Conservation (phyloP, 1,140 invertebrate genomes). For the Gerris buenoi region DNA sequence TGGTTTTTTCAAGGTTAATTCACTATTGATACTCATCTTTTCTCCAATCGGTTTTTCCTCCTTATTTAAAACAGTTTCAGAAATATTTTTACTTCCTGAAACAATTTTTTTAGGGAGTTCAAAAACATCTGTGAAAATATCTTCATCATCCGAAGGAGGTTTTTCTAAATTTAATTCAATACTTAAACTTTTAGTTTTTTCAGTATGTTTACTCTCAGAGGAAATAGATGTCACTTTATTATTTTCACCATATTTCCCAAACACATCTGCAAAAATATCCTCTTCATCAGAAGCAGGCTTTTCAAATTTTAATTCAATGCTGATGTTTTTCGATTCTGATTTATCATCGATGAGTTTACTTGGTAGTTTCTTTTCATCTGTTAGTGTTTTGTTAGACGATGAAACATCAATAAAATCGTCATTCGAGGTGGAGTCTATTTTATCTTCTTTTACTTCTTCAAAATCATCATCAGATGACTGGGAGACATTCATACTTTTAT, state of each 20-base stretch:
- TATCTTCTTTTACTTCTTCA: slow-evolving; percentile 9
- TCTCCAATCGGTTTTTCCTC: too few relatives aligned
- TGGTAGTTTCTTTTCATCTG: not conserved
- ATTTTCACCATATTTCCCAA: slow-evolving; percentile 10
- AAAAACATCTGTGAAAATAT: not conserved
- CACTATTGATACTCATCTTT: too few relatives aligned
- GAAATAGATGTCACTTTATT: not conserved
- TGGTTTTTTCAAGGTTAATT: too few relatives aligned
- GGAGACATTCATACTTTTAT: too few relatives aligned
- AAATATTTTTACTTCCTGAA: too few relatives aligned
- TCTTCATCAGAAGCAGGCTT: slow-evolving; percentile 16
- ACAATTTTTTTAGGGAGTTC: too few relatives aligned
- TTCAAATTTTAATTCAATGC: not conserved
- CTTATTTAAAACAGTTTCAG: too few relatives aligned
- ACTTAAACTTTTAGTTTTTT: not conserved
- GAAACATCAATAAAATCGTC: not conserved
- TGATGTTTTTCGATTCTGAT: not conserved
- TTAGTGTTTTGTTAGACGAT: not conserved
- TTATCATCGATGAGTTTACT: not conserved
- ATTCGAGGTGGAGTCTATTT: not conserved
- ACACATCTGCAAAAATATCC: slow-evolving; percentile 32
- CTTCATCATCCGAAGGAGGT: not conserved
- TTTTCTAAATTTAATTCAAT: not conserved
- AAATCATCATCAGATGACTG: slow-evolving; percentile 22
- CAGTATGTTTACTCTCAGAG: too few relatives aligned